Evolutionary conservation across 2,113 vertebrate species (phyloP), one percentile per base, ranked within the genome.

Genomic region (Oncorhynchus kisutch): DNA sequence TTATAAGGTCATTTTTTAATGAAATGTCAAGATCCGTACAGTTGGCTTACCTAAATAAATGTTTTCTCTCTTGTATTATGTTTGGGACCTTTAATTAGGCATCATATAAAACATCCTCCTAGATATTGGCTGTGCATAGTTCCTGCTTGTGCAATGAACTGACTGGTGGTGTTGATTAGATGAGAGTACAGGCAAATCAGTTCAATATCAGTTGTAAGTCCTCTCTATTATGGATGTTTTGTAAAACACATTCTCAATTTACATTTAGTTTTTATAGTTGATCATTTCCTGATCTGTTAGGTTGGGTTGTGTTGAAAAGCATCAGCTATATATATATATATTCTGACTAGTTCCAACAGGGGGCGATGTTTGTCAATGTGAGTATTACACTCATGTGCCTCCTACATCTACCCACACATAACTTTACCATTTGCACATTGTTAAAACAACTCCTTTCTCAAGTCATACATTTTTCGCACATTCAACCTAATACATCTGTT

Each of bases 351-450:
- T 66, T 86, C 89, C 93, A 91, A 93, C 89, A 94, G 91, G 91
- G 92, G 92, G 92, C 89, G 90, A 90, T 91, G 88, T 93, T 92
- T 89, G 82, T 90, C 91, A 92, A 89, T 87, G 83, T 81, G 86
- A 90, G 74, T 62, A n/a, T 54, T 75, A 85, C 83, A 76, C 76
- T 76, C 71, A 72, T 82, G 77, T 5, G 16, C 77, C 72, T 29
- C 73, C 81, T 76, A 82, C 81, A 72, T 85, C 85, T 85, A 84
- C 80, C 60, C 90, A 89, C 89, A 81, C 83, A 82, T 82, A 81
- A 54, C 51, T 84, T 84, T 85, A 91, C 88, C 86, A 90, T 91
- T 91, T 91, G 82, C 82, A 76, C 79, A 78, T 76, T 82, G 82
- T 89, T 88, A 85, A 76, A 91, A 88, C 75, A 81, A 77, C 87